These are phyloP conservation scores for Drosophila formosana DNA, from an alignment of 2,888 invertebrate species.

Conservation along the genomic window DNA sequence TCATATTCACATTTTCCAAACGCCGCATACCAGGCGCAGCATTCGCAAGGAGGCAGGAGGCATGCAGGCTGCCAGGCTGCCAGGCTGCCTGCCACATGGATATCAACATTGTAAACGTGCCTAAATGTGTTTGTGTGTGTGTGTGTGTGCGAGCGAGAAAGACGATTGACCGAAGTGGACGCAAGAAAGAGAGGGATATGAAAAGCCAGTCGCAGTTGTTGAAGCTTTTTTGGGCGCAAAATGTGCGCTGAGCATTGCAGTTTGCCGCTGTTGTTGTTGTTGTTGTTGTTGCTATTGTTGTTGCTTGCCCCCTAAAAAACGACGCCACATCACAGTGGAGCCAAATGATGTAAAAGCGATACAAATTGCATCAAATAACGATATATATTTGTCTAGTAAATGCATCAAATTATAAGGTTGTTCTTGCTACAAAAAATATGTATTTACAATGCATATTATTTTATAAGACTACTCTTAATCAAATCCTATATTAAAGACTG, in stretches of 20 bases:
- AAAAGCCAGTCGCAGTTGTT: conserved; percentile 68
- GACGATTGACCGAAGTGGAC: background rate
- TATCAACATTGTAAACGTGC: conserved; percentile 55
- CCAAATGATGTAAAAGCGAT: background rate
- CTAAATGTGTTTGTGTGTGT: conserved; percentile 51
- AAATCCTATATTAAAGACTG: no score
- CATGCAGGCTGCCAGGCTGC: conserved; percentile 43
- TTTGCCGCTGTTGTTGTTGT: conserved; percentile 47
- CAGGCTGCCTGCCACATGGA: conserved; percentile 42
- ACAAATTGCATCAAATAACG: no score
- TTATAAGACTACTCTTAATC: no score
- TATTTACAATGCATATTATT: no score
- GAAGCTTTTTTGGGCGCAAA: conserved; percentile 69
- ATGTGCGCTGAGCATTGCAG: conserved; percentile 72
- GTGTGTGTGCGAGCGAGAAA: conserved; percentile 20
- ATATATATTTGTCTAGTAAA: no score
- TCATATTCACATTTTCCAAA: conserved; percentile 84
- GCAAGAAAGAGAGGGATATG: background rate
- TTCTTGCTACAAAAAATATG: no score
- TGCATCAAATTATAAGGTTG: no score
- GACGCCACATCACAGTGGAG: conserved; percentile 57
- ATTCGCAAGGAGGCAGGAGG: conserved; percentile 58
- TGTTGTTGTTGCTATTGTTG: conserved; percentile 39
- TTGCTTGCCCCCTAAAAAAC: conserved; percentile 28
- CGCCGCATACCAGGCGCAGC: conserved; percentile 77